Evolutionary conservation across 1,140 invertebrate species (phyloP), one percentile per base, ranked within the genome.

Genomic region (Trissolcus basalis): DNA sequence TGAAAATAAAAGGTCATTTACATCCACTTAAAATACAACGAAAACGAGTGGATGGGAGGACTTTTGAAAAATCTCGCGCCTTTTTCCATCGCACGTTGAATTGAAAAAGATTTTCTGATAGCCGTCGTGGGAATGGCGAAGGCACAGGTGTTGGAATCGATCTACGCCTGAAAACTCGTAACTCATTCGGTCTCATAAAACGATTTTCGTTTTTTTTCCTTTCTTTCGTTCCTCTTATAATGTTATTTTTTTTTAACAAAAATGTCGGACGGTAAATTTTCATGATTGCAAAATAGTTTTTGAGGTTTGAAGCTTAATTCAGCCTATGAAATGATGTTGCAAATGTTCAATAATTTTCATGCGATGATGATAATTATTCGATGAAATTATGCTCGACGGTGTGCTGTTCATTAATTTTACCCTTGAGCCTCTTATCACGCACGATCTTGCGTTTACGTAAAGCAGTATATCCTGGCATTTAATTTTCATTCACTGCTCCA

Each of bases 401-500:
- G 61, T 50, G 19, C 19, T 27, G 51, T 58, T 61, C 51, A 63
- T 74, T 74, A 74, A 61, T 67, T 53, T 61, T 68, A 65, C 58
- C 63, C 71, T 74, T 74, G 63, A 68, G 71, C 19, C 19, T 1
- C 32, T 68, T 68, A 74, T 74, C 58, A 44, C 12, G 39, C 35
- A 58, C 36, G 33, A 61, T 63, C 51, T 56, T 41, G 33, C 43
- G 54, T 63, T 19, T 48, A 56, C n/a, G 33, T 67, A 68, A 56
- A 59, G 7, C 35, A 27, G 58, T 63, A 58, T 68, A 75, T 75
- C 33, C 63, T 36, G 50, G 50, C 51, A 48, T 75, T 75, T 75
- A 68, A 75, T 67, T 68, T 67, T 73, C 70, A 73, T 73, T 73
- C 56, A 67, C 60, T 27, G 19, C 19, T 27, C 60, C 61, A 41